A percentile compares a stretch with the other conserved stretches of the same genome.
phyloP scores from a whole-genome alignment of 2,888 invertebrate species.

The Didymodactylos carnosus region DNA sequence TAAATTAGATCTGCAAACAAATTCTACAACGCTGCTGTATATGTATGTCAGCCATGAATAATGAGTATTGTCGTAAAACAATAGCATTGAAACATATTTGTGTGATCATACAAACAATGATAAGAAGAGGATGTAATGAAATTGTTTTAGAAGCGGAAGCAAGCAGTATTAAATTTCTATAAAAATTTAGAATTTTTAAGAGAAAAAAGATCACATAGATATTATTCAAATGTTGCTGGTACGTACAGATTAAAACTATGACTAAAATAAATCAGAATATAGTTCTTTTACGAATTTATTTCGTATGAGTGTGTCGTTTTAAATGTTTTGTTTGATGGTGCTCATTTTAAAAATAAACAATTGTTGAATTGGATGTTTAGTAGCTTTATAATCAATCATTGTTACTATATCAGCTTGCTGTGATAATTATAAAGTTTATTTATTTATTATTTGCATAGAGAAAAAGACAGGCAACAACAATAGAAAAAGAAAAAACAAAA shows the following conservation, averaged over 20 bases:
- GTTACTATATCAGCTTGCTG: too few relatives aligned
- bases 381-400: too few relatives aligned
- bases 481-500: too few relatives aligned
- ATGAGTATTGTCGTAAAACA: slow-evolving; percentile 12
- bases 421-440: too few relatives aligned
- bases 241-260: slow-evolving; percentile 43
- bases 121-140: slow-evolving; percentile 82
- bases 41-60: slow-evolving; percentile 92
- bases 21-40: slow-evolving; percentile 65
- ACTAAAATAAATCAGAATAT: too few relatives aligned
- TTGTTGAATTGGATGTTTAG: too few relatives aligned
- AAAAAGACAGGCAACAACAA: too few relatives aligned
- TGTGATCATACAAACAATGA: slow-evolving; percentile 59
- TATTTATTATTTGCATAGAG: too few relatives aligned
- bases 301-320: too few relatives aligned
- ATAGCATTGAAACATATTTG: slow-evolving; percentile 42
- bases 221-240: slow-evolving; percentile 96
- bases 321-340: too few relatives aligned
- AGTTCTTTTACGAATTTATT: too few relatives aligned
- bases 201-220: slow-evolving; percentile 90
- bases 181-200: slow-evolving; percentile 94
- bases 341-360: too few relatives aligned
- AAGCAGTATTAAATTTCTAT: slow-evolving; percentile 74
- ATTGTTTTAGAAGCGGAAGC: slow-evolving; percentile 67
- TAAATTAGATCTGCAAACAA: slow-evolving; percentile 61